Conservation (phyloP, 2,797 vertebrate genomes). For the Oryzias dopingdopingensis region DNA sequence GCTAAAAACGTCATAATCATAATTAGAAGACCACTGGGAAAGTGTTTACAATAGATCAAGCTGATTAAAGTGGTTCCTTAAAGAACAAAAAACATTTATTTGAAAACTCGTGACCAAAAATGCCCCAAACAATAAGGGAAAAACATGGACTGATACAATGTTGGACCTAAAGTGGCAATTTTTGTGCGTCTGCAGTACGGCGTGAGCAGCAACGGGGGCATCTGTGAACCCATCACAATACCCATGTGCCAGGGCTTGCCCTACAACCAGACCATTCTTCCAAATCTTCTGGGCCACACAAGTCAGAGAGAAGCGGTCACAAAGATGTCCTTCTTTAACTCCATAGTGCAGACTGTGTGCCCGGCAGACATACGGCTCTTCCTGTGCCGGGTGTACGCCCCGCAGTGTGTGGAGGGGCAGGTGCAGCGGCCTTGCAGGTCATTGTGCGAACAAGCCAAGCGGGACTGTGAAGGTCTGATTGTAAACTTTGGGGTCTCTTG, state of each 20-base stretch:
- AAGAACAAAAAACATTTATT: no score
- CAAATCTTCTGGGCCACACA: conserved; percentile 63
- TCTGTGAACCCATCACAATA: conserved; percentile 67
- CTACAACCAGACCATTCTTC: conserved; percentile 64
- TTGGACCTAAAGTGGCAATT: no score
- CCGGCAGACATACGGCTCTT: conserved; percentile 51
- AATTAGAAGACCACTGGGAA: no score
- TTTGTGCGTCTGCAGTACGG: conserved; percentile 47
- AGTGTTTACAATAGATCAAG: no score
- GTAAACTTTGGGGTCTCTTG: conserved; percentile 44
- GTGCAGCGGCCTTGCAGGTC: conserved; percentile 63
- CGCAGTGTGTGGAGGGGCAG: conserved; percentile 50
- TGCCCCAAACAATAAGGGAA: no score
- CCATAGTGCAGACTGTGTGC: conserved; percentile 47
- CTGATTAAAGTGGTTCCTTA: no score
- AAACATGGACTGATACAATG: no score
- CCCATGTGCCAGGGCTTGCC: conserved; percentile 59
- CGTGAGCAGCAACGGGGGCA: conserved; percentile 37
- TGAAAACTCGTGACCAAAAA: no score
- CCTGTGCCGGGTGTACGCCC: conserved; percentile 64
- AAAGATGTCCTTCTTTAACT: conserved; percentile 67
- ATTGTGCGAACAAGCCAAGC: conserved; percentile 55
- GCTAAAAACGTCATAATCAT: no score
- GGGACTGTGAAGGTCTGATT: conserved; percentile 49
- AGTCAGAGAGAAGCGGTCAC: conserved; percentile 58